Base-by-base conservation (phyloP, 1,140 invertebrate genomes). In the Drosophila parabipectinata region DNA sequence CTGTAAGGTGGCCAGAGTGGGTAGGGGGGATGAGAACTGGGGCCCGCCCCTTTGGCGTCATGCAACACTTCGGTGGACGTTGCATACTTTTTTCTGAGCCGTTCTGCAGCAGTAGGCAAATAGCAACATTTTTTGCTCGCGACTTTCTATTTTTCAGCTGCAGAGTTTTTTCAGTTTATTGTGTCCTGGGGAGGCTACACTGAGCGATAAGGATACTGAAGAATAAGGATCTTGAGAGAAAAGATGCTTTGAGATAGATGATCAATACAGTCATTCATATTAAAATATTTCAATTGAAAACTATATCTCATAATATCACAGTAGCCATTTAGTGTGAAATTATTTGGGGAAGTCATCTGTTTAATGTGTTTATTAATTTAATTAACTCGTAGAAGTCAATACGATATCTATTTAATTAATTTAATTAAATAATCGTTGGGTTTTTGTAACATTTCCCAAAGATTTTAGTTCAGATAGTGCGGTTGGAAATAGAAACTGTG, bases 31-130 rank as follows among this genome's bases (percentile, higher is more conserved):
- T 47, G 44, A 4, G 18, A 10, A 47, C 12, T 37, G 12, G 44
- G 57, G 18, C 15, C 55, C 57, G 64, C 74, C 73, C 74, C 74
- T 77, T 77, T 77, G 66, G 73, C 73, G 73, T 77, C 73, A 77
- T 77, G 74, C 74, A 77, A 77, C 66, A 68, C 74, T 77, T 62
- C 60, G 57, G 39, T 69, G 62, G 41, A 60, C 62, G 60, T 58
- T 62, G 72, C 51, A 72, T 57, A 63, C 71, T 79, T 66, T 61
- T 66, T 77, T 47, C 45, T 51, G 58, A 58, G 68, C 50, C 44
- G 26, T 77, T 81, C 71, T 67, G 53, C 54, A 51, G 58, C 68
- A 76, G 76, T 61, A 85, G 59, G 77, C 74, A 77, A 79, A 83
- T 75, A 76, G 50, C 41, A 66, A 41, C 51, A 60, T 63, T 82